Evolutionary conservation across 2,888 invertebrate species (phyloP).

Genomic region (Cordilura impudica): DNA sequence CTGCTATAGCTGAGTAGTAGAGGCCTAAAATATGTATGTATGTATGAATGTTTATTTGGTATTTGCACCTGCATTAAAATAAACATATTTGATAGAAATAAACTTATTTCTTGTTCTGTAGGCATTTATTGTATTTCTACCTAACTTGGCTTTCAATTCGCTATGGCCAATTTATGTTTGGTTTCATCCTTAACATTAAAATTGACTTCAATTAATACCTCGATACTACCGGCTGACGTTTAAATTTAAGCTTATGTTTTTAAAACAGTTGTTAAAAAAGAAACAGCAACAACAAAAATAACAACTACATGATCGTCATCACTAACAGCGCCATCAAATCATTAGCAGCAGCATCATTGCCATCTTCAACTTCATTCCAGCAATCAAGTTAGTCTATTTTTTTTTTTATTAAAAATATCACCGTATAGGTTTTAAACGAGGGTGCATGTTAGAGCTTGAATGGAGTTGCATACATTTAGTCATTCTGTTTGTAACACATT

Average conservation of each 20-base stretch:
- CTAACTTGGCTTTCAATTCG: constrained; percentile 29
- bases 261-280: constrained; percentile 3
- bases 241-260: not conserved
- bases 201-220: constrained; percentile 47
- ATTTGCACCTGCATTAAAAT: constrained; percentile 33
- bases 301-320: not conserved
- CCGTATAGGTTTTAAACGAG: constrained; percentile 7
- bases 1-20: not conserved
- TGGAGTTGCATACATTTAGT: no score
- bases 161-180: constrained; percentile 49
- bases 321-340: not conserved
- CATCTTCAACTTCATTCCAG: not conserved
- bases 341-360: not conserved
- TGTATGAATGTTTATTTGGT: not conserved
- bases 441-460: not conserved
- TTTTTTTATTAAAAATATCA: not conserved
- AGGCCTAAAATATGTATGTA: not conserved
- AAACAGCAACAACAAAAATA: not conserved
- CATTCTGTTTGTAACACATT: no score
- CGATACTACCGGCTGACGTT: not conserved
- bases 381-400: no score
- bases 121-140: constrained; percentile 14
- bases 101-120: constrained; percentile 5
- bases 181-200: constrained; percentile 40
- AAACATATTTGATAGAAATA: constrained; percentile 1